phyloP scores from a whole-genome alignment of 2,113 vertebrate species.

The Plecotus auritus region DNA sequence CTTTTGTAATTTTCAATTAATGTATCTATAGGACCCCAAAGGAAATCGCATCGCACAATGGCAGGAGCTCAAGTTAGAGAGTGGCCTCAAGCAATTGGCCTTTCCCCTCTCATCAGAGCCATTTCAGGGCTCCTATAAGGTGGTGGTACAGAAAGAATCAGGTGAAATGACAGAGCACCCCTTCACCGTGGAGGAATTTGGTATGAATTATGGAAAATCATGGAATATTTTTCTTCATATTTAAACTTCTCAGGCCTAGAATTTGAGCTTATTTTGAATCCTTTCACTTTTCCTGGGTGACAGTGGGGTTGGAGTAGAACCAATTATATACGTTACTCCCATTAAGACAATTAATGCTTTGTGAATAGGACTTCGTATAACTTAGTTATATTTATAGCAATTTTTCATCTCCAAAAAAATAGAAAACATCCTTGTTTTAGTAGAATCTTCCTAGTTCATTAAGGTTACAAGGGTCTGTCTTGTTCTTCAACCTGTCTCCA shows the following conservation, averaged over 20 bases:
- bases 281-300: not conserved
- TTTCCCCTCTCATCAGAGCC: slow-evolving; percentile 82
- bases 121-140: slow-evolving; percentile 73
- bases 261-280: not conserved
- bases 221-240: not conserved
- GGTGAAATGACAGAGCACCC: not conserved
- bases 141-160: slow-evolving; percentile 68
- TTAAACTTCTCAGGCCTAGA: not conserved
- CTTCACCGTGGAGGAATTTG: slow-evolving; percentile 82
- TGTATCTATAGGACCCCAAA: slow-evolving; percentile 76
- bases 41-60: slow-evolving; percentile 81
- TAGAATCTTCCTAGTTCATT: not conserved
- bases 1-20: slow-evolving; percentile 1
- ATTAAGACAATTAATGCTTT: not conserved
- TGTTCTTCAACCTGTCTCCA: not conserved
- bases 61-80: slow-evolving; percentile 63
- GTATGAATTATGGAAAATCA: slow-evolving; percentile 67
- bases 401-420: not conserved
- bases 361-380: not conserved
- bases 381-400: not conserved
- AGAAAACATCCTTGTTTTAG: not conserved
- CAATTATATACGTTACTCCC: not conserved
- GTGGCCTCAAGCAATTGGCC: slow-evolving; percentile 76
- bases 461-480: not conserved
- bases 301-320: not conserved